Conservation (phyloP, 1,140 invertebrate species). For the Leptinotarsa lineolata region DNA sequence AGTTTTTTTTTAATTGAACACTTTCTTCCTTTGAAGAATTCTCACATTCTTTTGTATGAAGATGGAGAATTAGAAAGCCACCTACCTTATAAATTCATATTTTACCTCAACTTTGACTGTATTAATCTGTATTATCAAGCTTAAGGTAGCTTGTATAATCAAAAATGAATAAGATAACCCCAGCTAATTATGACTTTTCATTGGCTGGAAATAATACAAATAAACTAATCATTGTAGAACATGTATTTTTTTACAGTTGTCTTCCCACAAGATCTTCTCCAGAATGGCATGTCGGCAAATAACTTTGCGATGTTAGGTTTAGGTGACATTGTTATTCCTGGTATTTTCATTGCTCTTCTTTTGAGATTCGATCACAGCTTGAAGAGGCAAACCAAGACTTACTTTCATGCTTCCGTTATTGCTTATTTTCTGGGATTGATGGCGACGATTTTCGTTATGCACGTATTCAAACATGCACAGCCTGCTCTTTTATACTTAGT, state of each 20-base stretch:
- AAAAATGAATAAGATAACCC: too few species aligned
- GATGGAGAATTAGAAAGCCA: too few species aligned
- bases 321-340: conserved; percentile 98
- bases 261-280: conserved; percentile 96
- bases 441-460: conserved; percentile 96
- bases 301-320: conserved; percentile 99
- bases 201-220: too few species aligned
- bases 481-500: conserved; percentile 97
- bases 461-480: conserved; percentile 98
- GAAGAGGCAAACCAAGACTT: conserved; percentile 84
- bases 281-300: conserved; percentile 86
- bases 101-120: too few species aligned
- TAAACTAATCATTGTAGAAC: not conserved
- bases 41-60: too few species aligned
- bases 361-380: conserved; percentile 94
- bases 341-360: conserved; percentile 97
- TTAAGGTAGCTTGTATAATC: too few species aligned
- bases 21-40: too few species aligned
- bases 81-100: too few species aligned
- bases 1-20: too few species aligned
- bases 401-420: conserved; percentile 92
- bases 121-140: too few species aligned
- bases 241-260: conserved; percentile 73
- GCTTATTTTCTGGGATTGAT: conserved; percentile 94
- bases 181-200: too few species aligned